A percentile compares a stretch with the other conserved stretches of the same genome.
Evolutionary conservation across 2,797 vertebrate genomes (phyloP).

Genomic region (Antrozous pallidus): DNA sequence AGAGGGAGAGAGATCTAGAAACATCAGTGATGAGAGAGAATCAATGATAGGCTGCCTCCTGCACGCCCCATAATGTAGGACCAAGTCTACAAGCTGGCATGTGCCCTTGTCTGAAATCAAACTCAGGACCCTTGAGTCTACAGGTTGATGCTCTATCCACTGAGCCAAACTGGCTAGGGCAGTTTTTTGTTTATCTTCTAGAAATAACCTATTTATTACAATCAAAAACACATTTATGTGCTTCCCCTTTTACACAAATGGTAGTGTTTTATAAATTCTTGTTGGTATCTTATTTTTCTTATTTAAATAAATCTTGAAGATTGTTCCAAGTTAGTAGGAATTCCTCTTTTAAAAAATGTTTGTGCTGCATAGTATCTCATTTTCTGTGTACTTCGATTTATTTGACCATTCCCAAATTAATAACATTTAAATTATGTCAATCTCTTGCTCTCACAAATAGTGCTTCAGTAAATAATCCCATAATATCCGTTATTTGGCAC

Average conservation of each 20-base stretch:
- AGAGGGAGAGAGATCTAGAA: no score
- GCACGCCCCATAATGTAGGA: no score
- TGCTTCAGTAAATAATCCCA: not conserved
- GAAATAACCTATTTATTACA: not conserved
- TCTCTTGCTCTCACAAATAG: not conserved
- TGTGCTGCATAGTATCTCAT: not conserved
- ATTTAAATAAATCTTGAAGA: not conserved
- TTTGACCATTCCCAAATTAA: not conserved
- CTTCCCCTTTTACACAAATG: not conserved
- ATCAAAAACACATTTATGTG: not conserved
- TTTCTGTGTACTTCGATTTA: not conserved
- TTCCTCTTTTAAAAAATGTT: not conserved
- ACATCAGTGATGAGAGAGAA: no score
- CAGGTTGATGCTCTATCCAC: no score
- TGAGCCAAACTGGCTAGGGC: no score
- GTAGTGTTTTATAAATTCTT: not conserved
- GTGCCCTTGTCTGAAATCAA: no score
- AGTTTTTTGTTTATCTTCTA: not conserved
- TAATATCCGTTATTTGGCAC: not conserved
- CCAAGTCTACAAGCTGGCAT: no score
- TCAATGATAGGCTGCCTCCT: no score
- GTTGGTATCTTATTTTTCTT: not conserved
- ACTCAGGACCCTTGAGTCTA: no score
- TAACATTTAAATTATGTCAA: not conserved
- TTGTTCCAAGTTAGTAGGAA: not conserved